A percentile compares a stretch with the other conserved stretches of the same genome.
Conservation (phyloP, 2,113 vertebrate species). For the Pogonocichla stellata region DNA sequence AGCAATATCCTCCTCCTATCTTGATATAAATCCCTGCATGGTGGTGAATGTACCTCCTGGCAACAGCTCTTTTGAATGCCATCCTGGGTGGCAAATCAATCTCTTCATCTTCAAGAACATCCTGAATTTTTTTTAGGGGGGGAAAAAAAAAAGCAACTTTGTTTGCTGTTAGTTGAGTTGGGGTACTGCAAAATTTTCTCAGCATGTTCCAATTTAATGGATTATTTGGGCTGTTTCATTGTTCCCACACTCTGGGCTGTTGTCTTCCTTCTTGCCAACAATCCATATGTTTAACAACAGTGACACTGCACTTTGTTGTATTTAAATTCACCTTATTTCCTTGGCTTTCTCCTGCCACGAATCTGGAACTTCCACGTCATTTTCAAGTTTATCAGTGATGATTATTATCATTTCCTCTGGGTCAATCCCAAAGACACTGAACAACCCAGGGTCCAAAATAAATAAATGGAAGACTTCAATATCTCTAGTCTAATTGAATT, state of each 20-base stretch:
- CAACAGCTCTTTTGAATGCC: not conserved
- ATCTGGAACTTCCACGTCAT: slow-evolving; percentile 2
- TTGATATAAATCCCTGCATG: not conserved
- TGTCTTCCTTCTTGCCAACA: not conserved
- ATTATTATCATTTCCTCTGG: slow-evolving; percentile 53
- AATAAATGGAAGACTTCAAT: slow-evolving; percentile 20
- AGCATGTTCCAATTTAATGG: not conserved
- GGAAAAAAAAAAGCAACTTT: not conserved
- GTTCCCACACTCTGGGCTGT: not conserved
- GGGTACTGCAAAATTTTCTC: not conserved
- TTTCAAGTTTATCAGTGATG: not conserved
- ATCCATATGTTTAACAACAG: not conserved
- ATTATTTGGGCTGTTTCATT: not conserved
- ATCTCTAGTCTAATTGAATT: slow-evolving; percentile 49
- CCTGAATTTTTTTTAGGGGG: not conserved
- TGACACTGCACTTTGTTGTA: not conserved
- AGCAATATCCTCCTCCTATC: not conserved
- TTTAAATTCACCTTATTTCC: not conserved
- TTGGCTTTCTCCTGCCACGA: not conserved
- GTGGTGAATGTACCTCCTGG: not conserved
- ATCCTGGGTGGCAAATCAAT: not conserved
- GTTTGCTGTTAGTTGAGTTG: not conserved
- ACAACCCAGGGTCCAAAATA: slow-evolving; percentile 7
- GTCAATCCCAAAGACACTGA: slow-evolving; percentile 30
- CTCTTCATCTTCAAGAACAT: not conserved